phyloP scores from a whole-genome alignment of 2,797 vertebrate species.

The Falco columbarius region DNA sequence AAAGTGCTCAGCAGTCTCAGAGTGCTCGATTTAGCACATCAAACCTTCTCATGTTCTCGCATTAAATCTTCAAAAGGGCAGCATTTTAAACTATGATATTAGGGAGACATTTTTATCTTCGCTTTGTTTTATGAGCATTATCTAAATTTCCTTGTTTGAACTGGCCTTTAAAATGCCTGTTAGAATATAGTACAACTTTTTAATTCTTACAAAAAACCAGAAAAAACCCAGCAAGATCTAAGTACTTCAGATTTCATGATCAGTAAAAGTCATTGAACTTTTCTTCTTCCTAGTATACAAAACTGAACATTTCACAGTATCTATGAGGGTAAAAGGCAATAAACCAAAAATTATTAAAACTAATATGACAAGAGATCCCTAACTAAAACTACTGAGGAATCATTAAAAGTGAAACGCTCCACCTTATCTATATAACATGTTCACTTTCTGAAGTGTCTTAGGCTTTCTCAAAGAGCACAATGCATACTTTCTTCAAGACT shows the following conservation, averaged over 20 bases:
- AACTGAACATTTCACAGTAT: neutral
- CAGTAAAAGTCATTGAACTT: neutral
- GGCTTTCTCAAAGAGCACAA: neutral
- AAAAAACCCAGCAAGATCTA: neutral
- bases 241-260: neutral
- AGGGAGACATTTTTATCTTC: neutral
- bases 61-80: neutral
- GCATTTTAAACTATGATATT: neutral
- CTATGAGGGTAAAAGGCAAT: neutral
- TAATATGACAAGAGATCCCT: neutral
- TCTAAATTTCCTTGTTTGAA: neutral
- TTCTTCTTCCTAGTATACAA: neutral
- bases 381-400: neutral
- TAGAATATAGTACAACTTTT: neutral
- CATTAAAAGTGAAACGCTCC: neutral
- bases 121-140: neutral
- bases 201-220: neutral
- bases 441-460: neutral
- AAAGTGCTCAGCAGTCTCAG: neutral
- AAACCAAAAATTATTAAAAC: neutral
- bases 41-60: neutral
- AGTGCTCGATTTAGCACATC: neutral
- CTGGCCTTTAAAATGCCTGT: neutral
- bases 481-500: neutral
- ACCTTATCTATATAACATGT: neutral